Base-by-base conservation (phyloP, 2,888 invertebrate species). In the Gastrophysa polygoni region DNA sequence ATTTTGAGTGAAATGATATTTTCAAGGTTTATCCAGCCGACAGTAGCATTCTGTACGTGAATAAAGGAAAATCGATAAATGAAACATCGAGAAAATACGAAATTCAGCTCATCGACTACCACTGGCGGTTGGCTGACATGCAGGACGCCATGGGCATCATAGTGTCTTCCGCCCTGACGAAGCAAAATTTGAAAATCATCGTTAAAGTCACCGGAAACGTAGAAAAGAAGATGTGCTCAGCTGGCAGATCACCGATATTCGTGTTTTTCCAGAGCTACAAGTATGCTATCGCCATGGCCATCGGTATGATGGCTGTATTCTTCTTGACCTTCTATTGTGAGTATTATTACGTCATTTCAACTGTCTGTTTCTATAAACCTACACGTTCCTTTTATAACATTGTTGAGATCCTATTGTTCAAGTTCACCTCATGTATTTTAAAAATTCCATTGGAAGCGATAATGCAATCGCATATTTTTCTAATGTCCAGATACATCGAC, bases 321-420 rank as follows among this genome's bases (percentile, higher is more conserved):
- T 67, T 78, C 38, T 65, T 78, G 1, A 79, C 80, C 2, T 79
- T 79, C 64, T 80, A 80, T 63, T 75, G 81, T 81, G 74, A 78
- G 75, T 73, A 64, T 58, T 18, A 3, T 20, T 24, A 17, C 8
- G 10, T 29, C 10, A 29, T 50, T 14, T 7, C 3, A 17, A n/a
- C n/a, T n/a, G n/a, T n/a, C n/a, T n/a, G n/a, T n/a, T n/a, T n/a
- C n/a, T n/a, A n/a, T n/a, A n/a, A n/a, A n/a, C n/a, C n/a, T n/a
- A n/a, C n/a, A n/a, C n/a, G n/a, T n/a, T n/a, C n/a, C n/a, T n/a
- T n/a, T n/a, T n/a, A n/a, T n/a, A n/a, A n/a, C n/a, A n/a, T n/a
- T n/a, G n/a, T n/a, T n/a, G n/a, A n/a, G n/a, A n/a, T n/a, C n/a
- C n/a, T n/a, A n/a, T n/a, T n/a, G n/a, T n/a, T n/a, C n/a, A n/a